phyloP scores from a whole-genome alignment of 2,888 invertebrate species.

The Achlya flavicornis region DNA sequence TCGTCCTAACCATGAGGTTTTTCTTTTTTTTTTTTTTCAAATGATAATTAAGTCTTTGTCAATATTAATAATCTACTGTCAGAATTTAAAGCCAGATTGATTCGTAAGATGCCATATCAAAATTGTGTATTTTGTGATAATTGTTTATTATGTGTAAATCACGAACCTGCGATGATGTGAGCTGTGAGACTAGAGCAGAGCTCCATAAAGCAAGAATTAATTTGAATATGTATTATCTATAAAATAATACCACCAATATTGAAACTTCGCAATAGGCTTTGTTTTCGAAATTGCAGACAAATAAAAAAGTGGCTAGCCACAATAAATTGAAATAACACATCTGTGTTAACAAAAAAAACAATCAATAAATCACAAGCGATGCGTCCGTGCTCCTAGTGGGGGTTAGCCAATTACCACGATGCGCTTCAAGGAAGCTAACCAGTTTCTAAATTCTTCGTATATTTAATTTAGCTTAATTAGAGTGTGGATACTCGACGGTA shows the following conservation, averaged over 20 bases:
- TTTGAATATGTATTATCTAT: too few relatives aligned
- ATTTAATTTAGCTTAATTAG: conserved; percentile 82
- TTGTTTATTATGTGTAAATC: too few relatives aligned
- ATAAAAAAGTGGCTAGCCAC: conserved; percentile 35
- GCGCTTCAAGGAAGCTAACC: conserved; percentile 82
- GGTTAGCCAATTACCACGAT: conserved; percentile 80
- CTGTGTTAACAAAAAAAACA: conserved; percentile 49
- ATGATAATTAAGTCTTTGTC: conserved; percentile 11
- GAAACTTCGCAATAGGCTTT: background rate
- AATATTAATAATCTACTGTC: too few relatives aligned
- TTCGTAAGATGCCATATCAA: too few relatives aligned
- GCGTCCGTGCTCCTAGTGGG: conserved; percentile 73
- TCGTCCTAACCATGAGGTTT: conserved; percentile 22
- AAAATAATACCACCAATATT: background rate
- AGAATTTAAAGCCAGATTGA: too few relatives aligned
- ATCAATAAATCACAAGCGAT: conserved; percentile 75
- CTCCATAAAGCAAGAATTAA: too few relatives aligned
- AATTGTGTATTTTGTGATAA: too few relatives aligned
- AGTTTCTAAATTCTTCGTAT: conserved; percentile 84
- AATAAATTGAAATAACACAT: conserved; percentile 51
- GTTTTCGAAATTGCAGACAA: conserved; percentile 19
- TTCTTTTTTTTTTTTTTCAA: conserved; percentile 16
- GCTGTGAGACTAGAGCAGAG: too few relatives aligned
- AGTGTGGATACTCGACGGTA: conserved; percentile 74
- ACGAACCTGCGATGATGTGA: too few relatives aligned